Evolutionary conservation across 2,797 vertebrate genomes (phyloP).

Genomic region (Nothura maculosa): DNA sequence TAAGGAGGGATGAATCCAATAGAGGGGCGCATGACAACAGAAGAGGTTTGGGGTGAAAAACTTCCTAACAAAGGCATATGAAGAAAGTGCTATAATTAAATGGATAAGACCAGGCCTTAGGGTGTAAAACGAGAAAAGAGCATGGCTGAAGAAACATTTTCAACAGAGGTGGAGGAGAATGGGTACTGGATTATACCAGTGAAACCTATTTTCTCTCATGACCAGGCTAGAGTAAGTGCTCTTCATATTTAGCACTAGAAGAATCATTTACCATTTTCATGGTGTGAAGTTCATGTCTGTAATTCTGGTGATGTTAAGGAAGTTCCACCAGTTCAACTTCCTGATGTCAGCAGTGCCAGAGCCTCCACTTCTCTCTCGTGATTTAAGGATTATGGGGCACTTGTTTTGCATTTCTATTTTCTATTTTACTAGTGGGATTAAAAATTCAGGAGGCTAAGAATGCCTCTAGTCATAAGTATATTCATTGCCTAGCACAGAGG

Average conservation of each 20-base stretch:
- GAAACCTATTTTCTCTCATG: not conserved
- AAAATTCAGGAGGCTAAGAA: not conserved
- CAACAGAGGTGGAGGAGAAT: not conserved
- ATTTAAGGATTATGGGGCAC: not conserved
- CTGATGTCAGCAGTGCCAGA: not conserved
- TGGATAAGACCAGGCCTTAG: not conserved
- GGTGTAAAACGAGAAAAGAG: not conserved
- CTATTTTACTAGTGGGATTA: not conserved
- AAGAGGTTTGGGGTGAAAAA: constrained; percentile 9
- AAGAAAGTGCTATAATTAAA: not conserved
- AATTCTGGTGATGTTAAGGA: not conserved
- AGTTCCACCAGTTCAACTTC: too few relatives aligned
- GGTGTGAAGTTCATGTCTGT: too few relatives aligned
- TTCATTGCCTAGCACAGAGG: not conserved
- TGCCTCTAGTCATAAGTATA: not conserved
- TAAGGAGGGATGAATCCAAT: constrained; percentile 7
- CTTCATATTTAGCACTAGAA: not conserved
- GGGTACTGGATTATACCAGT: not conserved
- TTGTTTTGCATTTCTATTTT: not conserved
- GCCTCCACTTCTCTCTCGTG: not conserved
- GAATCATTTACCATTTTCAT: not conserved
- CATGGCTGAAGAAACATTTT: not conserved
- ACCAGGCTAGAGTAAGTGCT: not conserved
- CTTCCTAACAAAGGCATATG: not conserved
- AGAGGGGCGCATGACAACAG: not conserved